These are phyloP conservation scores for Tinea semifulvella DNA, from an alignment of 2,888 invertebrate species.

Conservation along the genomic window DNA sequence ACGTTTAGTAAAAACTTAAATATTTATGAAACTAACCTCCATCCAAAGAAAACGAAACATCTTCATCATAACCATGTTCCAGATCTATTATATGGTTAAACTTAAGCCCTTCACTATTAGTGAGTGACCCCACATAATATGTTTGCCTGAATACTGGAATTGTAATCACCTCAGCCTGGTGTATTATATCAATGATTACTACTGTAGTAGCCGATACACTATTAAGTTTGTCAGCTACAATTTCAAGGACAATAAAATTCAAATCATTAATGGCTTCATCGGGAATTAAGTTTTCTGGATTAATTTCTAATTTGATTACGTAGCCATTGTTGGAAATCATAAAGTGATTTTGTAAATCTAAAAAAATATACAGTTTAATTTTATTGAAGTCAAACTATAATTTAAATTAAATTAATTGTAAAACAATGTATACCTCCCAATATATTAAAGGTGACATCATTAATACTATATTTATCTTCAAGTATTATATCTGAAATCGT, in stretches of 20 bases:
- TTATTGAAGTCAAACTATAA: constrained; percentile 14
- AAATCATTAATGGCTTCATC: too few relatives aligned
- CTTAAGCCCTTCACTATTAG: constrained; percentile 24
- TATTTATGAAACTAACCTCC: constrained; percentile 6
- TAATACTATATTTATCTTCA: constrained; percentile 30
- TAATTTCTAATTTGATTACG: constrained; percentile 20
- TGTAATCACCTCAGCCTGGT: constrained; percentile 21
- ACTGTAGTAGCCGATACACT: constrained; percentile 25
- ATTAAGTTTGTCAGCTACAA: constrained; percentile 31
- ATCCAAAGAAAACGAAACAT: constrained; percentile 23
- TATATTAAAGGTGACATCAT: constrained; percentile 30
- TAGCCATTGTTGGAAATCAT: constrained; percentile 20
- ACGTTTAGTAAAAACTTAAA: background rate
- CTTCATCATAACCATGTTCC: constrained; percentile 25
- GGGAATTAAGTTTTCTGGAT: constrained; percentile 30
- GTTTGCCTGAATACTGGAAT: constrained; percentile 29
- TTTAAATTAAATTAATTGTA: constrained; percentile 6
- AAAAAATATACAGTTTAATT: constrained; percentile 21
- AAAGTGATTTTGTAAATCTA: constrained; percentile 34
- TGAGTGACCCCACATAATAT: constrained; percentile 33
- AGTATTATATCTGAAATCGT: constrained; percentile 33
- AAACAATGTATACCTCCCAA: constrained; percentile 35
- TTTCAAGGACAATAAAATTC: constrained; percentile 33
- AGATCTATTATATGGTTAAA: constrained; percentile 17
- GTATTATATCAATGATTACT: constrained; percentile 30